Base-by-base conservation (phyloP, 37 sponge, comb jelly and placozoan species). In the Beroe forskalii region DNA sequence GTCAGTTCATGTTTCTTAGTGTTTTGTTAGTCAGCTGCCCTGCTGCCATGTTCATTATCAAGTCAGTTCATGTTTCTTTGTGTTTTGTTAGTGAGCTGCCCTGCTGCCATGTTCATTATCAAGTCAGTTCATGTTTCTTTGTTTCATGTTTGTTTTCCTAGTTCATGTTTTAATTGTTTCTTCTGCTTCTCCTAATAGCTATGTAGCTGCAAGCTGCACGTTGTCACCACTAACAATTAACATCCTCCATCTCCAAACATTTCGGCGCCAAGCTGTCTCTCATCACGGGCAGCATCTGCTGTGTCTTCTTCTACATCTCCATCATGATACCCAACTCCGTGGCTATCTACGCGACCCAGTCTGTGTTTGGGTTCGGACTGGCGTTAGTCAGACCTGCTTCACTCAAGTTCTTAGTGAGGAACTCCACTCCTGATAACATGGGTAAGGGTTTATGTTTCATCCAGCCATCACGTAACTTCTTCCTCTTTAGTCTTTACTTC, bases 311-410 rank as follows among this genome's bases (percentile, higher is more conserved):
- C 38, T 69, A 69, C 72, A 31, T 69, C 17, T 69, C 72, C 35
- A 32, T 69, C 35, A 69, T 69, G 72, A 32, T 69, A 14, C 72
- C 72, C 72, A 69, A 14, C 19, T 33, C 72, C 17, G 4, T 27
- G 38, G 72, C 38, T 36, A 33, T 69, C 72, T 69, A 32, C 38
- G 72, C 38, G 19, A 32, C 72, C 32, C 72, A 69, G 72, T 69
- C 72, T 4, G 39, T 69, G 39, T 69, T 69, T 17, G 72, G 72
- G 4, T 69, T 69, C 38, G 72, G 72, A 3, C 72, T 69, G 37
- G 72, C 72, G 28, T 37, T 69, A 9, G 72, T 69, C 39, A 32
- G 72, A 36, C 72, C 72, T 69, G 72, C 72, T 36, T 69, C 72
- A 2, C 38, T 69, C 38, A 69, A 69, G 37, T 69, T 69, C 17